Conservation (phyloP, 2,113 vertebrate species). For the Spheniscus mendiculus region DNA sequence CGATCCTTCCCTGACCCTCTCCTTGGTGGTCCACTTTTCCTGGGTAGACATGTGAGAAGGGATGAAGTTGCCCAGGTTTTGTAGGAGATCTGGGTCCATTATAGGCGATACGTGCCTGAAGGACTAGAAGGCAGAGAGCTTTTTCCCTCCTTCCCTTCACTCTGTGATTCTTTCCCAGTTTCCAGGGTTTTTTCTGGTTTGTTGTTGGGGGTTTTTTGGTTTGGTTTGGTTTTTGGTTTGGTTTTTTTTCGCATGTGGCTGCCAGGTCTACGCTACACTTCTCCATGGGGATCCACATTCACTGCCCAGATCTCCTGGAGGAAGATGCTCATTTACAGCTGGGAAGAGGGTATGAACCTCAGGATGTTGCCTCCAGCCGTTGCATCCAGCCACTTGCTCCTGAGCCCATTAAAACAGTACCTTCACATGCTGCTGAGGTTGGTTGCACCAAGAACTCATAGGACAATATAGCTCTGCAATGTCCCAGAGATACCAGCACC, state of each 20-base stretch:
- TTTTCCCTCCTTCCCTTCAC: not conserved
- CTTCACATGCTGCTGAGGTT: not conserved
- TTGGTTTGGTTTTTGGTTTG: not conserved
- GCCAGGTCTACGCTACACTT: not conserved
- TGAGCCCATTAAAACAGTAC: not conserved
- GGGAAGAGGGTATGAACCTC: not conserved
- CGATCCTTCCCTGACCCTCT: not conserved
- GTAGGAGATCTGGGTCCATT: not conserved
- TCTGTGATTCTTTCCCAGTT: not conserved
- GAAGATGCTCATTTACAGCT: not conserved
- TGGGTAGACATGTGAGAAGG: not conserved
- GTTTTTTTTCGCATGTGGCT: fast-evolving
- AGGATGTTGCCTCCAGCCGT: not conserved
- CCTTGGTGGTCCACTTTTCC: not conserved
- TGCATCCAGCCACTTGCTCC: not conserved
- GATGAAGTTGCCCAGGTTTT: not conserved
- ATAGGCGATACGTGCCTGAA: not conserved
- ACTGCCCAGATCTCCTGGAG: not conserved
- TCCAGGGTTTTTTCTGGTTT: not conserved
- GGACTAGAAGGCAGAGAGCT: not conserved
- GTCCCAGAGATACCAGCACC: not conserved
- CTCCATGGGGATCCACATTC: not conserved
- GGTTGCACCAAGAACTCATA: not conserved
- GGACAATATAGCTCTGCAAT: not conserved
- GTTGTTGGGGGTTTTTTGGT: not conserved